Conservation (phyloP, 2,888 invertebrate genomes). For the Onthophagus sagittarius region DNA sequence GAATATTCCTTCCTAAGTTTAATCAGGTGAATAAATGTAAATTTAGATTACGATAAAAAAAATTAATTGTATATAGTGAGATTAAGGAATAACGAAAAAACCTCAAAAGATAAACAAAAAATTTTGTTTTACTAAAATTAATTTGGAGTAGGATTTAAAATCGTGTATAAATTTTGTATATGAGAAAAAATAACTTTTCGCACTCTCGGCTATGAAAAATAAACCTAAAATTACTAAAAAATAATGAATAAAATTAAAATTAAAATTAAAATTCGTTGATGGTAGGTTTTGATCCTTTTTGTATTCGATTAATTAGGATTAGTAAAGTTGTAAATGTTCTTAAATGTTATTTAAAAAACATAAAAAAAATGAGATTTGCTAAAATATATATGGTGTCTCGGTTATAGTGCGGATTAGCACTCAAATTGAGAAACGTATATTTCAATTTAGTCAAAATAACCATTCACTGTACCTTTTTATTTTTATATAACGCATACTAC, state of each 20-base stretch:
- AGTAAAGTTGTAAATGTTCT: neutral
- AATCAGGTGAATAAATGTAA: neutral
- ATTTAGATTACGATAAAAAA: neutral
- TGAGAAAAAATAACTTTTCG: neutral
- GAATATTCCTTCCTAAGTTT: neutral
- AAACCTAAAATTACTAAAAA: neutral
- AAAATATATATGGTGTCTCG: too few species aligned
- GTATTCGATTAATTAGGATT: neutral
- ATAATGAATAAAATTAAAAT: too few species aligned
- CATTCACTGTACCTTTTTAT: conserved; percentile 8
- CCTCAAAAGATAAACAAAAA: neutral
- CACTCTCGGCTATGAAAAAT: neutral
- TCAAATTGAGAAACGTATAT: neutral
- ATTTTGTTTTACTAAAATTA: too few species aligned
- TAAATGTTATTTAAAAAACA: neutral
- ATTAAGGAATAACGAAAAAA: neutral
- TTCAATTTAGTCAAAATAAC: neutral
- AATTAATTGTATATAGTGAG: neutral
- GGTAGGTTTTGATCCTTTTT: neutral
- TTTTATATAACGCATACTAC: neutral
- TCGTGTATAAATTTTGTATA: neutral
- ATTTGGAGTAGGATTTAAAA: neutral
- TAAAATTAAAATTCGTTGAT: neutral
- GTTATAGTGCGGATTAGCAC: too few species aligned
- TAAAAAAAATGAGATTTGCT: neutral